phyloP scores from a whole-genome alignment of 2,888 invertebrate genomes.

The Gandaritis pyraliata region DNA sequence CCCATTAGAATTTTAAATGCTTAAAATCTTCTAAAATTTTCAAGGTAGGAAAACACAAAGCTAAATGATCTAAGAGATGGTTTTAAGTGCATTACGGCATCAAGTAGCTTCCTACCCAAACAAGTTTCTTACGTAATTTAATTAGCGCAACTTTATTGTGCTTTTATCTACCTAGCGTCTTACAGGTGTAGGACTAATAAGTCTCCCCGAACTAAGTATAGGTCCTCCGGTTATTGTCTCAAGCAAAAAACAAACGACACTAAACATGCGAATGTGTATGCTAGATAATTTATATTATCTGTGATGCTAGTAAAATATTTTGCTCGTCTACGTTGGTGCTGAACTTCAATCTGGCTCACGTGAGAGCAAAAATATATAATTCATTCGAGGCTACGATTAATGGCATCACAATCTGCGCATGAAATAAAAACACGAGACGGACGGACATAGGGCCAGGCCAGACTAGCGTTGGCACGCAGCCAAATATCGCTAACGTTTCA shows the following conservation, averaged over 20 bases:
- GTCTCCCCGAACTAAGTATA: too few relatives aligned
- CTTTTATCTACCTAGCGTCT: not conserved
- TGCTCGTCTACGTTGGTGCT: conserved; percentile 32
- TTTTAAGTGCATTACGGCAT: not conserved
- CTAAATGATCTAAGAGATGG: not conserved
- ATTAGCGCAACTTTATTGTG: not conserved
- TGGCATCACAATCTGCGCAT: conserved; percentile 65
- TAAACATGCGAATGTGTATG: conserved; percentile 20
- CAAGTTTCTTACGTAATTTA: not conserved
- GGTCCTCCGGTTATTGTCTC: not conserved
- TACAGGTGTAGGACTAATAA: too few relatives aligned
- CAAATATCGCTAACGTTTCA: conserved; percentile 69
- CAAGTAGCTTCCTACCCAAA: not conserved
- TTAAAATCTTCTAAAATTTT: conserved; percentile 29
- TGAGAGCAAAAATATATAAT: conserved; percentile 48
- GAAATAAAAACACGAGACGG: conserved; percentile 69
- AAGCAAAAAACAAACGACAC: conserved; percentile 20
- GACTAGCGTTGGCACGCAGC: conserved; percentile 67
- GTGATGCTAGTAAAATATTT: conserved; percentile 37
- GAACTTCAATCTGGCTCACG: conserved; percentile 42
- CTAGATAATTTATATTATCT: too few relatives aligned
- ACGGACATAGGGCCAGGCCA: conserved; percentile 53
- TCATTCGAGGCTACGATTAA: conserved; percentile 59
- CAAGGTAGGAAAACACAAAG: not conserved
- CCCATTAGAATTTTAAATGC: conserved; percentile 29